Evolutionary conservation across 2,888 invertebrate species (phyloP).

Genomic region (Cryptocheilus praepositus): DNA sequence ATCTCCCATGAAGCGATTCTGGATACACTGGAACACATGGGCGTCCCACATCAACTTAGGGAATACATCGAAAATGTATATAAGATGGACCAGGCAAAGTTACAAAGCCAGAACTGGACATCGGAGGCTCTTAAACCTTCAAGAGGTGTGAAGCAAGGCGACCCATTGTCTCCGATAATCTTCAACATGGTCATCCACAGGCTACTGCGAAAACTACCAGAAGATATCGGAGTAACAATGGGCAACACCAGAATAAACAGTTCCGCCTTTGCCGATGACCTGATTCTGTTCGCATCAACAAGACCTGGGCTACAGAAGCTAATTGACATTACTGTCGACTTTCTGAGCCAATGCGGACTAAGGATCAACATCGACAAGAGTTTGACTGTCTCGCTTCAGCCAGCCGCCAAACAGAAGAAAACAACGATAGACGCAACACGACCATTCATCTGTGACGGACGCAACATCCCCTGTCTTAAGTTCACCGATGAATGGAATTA

Average conservation of each 20-base stretch:
- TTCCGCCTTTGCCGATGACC: too few relatives aligned
- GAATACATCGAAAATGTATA: too few relatives aligned
- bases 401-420: neutral
- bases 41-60: too few relatives aligned
- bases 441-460: neutral
- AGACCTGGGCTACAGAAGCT: too few relatives aligned
- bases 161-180: neutral
- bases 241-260: neutral
- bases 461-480: neutral
- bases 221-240: neutral
- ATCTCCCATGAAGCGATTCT: too few relatives aligned
- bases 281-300: too few relatives aligned
- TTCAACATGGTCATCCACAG: too few relatives aligned
- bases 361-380: too few relatives aligned
- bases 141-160: conserved; percentile 1
- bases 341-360: too few relatives aligned
- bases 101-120: neutral
- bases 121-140: neutral
- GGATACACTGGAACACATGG: too few relatives aligned
- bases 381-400: too few relatives aligned
- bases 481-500: neutral
- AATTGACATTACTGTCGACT: too few relatives aligned
- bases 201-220: neutral
- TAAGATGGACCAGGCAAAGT: neutral
- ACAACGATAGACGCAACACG: neutral